These are phyloP conservation scores for Rhingia rostrata DNA, from an alignment of 2,888 invertebrate genomes.

Conservation along the genomic window DNA sequence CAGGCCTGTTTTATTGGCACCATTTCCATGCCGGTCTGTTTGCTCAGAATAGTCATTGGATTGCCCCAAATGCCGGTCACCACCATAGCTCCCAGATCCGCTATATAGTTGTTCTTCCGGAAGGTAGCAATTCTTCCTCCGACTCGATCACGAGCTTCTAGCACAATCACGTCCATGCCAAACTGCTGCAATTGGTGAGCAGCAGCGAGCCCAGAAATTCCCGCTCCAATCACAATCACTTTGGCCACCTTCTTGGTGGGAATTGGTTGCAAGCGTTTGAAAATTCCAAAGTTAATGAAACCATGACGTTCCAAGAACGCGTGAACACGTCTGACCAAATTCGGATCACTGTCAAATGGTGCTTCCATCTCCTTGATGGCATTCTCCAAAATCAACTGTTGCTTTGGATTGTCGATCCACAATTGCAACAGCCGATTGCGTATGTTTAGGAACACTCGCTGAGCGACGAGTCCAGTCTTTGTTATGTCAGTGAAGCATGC, in stretches of 20 bases:
- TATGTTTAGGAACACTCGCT: conserved; percentile 95
- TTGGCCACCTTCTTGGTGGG: conserved; percentile 87
- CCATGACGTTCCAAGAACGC: conserved; percentile 97
- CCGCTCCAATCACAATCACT: conserved; percentile 85
- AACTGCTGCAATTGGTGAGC: conserved; percentile 97
- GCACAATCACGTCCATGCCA: conserved; percentile 96
- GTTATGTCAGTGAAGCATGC: conserved; percentile 96
- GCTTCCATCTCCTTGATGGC: conserved; percentile 92
- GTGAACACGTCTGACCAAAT: conserved; percentile 92
- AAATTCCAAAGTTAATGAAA: conserved; percentile 98
- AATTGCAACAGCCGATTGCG: conserved; percentile 95
- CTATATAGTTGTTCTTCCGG: conserved; percentile 89
- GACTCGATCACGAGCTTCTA: conserved; percentile 95
- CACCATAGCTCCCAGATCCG: conserved; percentile 96
- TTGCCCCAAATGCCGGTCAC: conserved; percentile 98
- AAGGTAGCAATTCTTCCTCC: conserved; percentile 99
- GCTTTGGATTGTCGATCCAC: conserved; percentile 98
- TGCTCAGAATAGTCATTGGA: conserved; percentile 96
- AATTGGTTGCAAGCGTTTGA: conserved; percentile 91
- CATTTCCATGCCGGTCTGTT: conserved; percentile 98
- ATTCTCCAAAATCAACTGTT: conserved; percentile 92
- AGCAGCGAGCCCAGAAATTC: conserved; percentile 96
- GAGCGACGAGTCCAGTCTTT: conserved; percentile 90
- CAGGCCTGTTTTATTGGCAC: conserved; percentile 97
- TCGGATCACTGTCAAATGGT: conserved; percentile 96